A percentile compares a stretch with the other conserved stretches of the same genome.
These are phyloP conservation scores for Linnaemya tessellans DNA, from an alignment of 2,888 invertebrate genomes.

Conservation along the genomic window DNA sequence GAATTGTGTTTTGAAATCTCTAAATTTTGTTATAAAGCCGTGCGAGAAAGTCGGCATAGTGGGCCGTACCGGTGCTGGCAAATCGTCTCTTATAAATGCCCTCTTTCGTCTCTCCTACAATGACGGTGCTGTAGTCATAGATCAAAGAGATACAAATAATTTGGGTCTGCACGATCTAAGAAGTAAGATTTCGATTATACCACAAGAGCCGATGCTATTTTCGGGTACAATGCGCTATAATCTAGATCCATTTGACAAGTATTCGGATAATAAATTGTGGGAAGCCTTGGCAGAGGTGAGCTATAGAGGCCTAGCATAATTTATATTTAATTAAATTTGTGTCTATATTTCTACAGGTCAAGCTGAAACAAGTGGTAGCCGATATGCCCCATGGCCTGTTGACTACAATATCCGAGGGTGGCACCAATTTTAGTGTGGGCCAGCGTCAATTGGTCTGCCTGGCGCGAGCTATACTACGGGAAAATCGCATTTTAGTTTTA, in stretches of 20 bases:
- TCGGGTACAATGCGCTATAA: slow-evolving; percentile 94
- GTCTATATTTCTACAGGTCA: slow-evolving; percentile 75
- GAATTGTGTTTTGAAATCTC: slow-evolving; percentile 89
- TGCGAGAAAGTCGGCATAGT: slow-evolving; percentile 89
- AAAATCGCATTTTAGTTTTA: slow-evolving; percentile 92
- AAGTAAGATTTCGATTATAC: slow-evolving; percentile 91
- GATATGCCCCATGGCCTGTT: slow-evolving; percentile 88
- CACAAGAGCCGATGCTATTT: slow-evolving; percentile 93
- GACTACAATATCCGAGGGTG: slow-evolving; percentile 89
- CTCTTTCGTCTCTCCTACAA: slow-evolving; percentile 91
- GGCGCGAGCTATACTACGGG: slow-evolving; percentile 92
- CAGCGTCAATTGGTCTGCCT: slow-evolving; percentile 95
- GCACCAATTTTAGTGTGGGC: slow-evolving; percentile 94
- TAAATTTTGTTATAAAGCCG: slow-evolving; percentile 86
- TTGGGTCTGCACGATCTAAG: slow-evolving; percentile 90
- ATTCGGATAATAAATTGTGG: slow-evolving; percentile 91
- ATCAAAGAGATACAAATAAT: slow-evolving; percentile 88
- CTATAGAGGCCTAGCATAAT: no score
- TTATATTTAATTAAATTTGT: no score
- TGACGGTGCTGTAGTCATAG: slow-evolving; percentile 91
- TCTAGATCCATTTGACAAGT: slow-evolving; percentile 94
- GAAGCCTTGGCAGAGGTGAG: slow-evolving; percentile 90
- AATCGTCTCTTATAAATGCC: slow-evolving; percentile 88
- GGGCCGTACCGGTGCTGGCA: slow-evolving; percentile 90
- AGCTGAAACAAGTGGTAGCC: slow-evolving; percentile 87